Evolutionary conservation across 2,888 invertebrate species (phyloP).

Genomic region (Nymphalis c-album): DNA sequence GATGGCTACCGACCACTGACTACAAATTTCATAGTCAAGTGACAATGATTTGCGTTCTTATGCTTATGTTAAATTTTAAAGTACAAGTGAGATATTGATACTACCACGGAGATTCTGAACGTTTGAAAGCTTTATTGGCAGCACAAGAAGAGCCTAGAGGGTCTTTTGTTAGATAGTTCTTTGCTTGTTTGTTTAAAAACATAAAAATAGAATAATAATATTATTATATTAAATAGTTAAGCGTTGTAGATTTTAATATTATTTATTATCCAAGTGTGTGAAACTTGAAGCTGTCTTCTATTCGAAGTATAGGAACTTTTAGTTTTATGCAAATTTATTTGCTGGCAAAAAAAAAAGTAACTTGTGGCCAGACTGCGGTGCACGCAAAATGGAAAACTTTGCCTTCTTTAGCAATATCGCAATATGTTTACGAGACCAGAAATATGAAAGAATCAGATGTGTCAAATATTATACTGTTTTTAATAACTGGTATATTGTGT

Average conservation of each 20-base stretch:
- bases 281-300: conserved; percentile 6
- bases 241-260: not conserved
- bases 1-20: too few relatives aligned
- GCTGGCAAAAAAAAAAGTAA: conserved; percentile 48
- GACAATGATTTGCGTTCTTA: too few relatives aligned
- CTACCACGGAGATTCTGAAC: too few relatives aligned
- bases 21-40: too few relatives aligned
- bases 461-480: not conserved
- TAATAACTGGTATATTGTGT: not conserved
- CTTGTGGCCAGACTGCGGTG: conserved; percentile 44
- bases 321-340: conserved; percentile 50
- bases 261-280: conserved; percentile 4
- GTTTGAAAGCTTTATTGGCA: too few relatives aligned
- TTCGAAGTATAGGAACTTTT: conserved; percentile 33
- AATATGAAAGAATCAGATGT: conserved; percentile 24
- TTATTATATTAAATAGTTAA: not conserved
- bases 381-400: conserved; percentile 66
- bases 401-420: conserved; percentile 65
- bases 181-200: too few relatives aligned
- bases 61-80: too few relatives aligned
- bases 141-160: too few relatives aligned
- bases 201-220: not conserved
- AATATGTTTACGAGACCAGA: conserved; percentile 58
- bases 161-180: too few relatives aligned
- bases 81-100: too few relatives aligned